These are phyloP conservation scores for Heliconius melpomene DNA, from an alignment of 1,140 invertebrate species.

Conservation along the genomic window DNA sequence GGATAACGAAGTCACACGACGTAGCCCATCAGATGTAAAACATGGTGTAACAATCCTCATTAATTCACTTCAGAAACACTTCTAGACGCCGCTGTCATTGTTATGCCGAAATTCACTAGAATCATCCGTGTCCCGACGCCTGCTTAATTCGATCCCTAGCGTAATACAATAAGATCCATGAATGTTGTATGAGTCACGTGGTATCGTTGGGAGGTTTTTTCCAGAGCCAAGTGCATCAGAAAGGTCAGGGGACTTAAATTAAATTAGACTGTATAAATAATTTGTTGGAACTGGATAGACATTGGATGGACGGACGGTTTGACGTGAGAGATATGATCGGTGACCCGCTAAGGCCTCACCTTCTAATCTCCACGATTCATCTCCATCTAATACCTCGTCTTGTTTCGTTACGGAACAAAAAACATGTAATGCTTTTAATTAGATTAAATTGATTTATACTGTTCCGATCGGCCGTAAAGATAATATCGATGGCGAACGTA, in stretches of 20 bases:
- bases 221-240: constrained; percentile 65
- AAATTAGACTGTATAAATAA: constrained; percentile 79
- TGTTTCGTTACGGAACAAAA: constrained; percentile 76
- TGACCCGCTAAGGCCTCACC: constrained; percentile 73
- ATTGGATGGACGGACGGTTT: constrained; percentile 63
- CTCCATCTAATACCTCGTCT: constrained; percentile 71
- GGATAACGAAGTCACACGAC: background rate
- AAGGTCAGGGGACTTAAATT: constrained; percentile 77
- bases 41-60: constrained; percentile 34
- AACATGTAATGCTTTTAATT: constrained; percentile 81
- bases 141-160: constrained; percentile 55
- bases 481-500: constrained; percentile 61
- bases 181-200: constrained; percentile 62
- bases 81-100: constrained; percentile 44
- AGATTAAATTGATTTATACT: constrained; percentile 80
- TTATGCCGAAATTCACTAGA: constrained; percentile 56
- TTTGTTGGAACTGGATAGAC: constrained; percentile 66
- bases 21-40: background rate
- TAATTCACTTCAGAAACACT: constrained; percentile 51
- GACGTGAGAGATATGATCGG: constrained; percentile 75
- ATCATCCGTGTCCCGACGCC: constrained; percentile 43
- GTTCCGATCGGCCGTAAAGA: constrained; percentile 64
- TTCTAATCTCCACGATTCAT: constrained; percentile 75
- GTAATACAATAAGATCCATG: constrained; percentile 62
- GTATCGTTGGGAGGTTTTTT: constrained; percentile 59